Base-by-base conservation (phyloP, 2,888 invertebrate species). In the Xanthorhoe spadicearia region DNA sequence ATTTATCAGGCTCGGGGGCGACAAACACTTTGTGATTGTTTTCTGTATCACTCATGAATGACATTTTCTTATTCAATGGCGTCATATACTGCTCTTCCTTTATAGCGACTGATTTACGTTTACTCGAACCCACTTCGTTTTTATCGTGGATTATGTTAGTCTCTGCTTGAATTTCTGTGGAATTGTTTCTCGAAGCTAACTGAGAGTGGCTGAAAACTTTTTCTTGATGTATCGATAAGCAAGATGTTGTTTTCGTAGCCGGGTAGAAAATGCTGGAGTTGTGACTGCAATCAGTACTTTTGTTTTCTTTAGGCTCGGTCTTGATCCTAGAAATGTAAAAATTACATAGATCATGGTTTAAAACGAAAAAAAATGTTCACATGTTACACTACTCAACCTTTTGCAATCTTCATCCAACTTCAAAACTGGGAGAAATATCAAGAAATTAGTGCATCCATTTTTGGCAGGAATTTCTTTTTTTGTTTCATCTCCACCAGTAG, bases 381-480 rank as follows among this genome's bases (percentile, higher is more conserved):
- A 48, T 8, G n/a, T 3, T 8, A 54, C 23, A 23, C 4, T 23
- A 17, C 19, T 13, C 13, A 48, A 73, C 71, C 69, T 64, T 38
- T 60, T 58, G 10, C 9, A 32, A 17, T 55, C 52, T 5, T 69
- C 68, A 23, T 71, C 58, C 38, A 53, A 48, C 9, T 68, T 68
- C 13, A 72, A 62, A 15, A 64, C 70, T 17, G 76, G 73, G 52
- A 81, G 23, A 55, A 82, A 60, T 18, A 82, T 66, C 2, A 77
- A 61, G 61, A 76, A 77, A 8, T 74, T 77, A 66, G 73, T 77
- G n/a, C 67, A 75, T 10, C 69, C 61, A 55, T 68, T 72, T 28
- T 62, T 60, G 23, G 72, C 66, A 35, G 17, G 60, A 4, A 60
- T 18, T 19, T 32, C 48, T 35, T 28, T 23, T 46, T 46, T 60